Conservation (phyloP, 2,797 vertebrate species). For the Fistularia commersonii region DNA sequence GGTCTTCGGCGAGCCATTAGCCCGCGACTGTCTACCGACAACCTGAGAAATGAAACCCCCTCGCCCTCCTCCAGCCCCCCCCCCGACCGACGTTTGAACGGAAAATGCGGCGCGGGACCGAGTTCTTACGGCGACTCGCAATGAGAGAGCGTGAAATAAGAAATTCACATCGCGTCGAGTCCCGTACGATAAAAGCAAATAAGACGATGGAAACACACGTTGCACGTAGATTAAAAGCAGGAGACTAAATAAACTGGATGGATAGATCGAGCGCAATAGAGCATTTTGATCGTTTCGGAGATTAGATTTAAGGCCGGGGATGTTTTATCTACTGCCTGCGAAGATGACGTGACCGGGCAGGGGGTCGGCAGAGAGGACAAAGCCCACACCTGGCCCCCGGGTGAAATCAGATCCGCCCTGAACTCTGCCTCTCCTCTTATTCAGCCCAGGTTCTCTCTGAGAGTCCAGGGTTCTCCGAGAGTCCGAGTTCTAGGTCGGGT, state of each 20-base stretch:
- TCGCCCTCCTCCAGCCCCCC: slow-evolving; percentile 48
- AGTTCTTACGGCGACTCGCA: too few species aligned
- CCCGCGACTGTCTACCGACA: slow-evolving; percentile 73
- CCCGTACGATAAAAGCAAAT: too few species aligned
- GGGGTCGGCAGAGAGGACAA: slow-evolving; percentile 71
- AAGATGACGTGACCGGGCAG: slow-evolving; percentile 45
- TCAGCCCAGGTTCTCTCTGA: slow-evolving; percentile 54
- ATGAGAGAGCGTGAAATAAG: too few species aligned
- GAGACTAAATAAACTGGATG: too few species aligned
- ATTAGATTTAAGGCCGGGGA: slow-evolving; percentile 40
- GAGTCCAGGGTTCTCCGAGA: slow-evolving; percentile 57
- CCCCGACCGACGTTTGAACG: neutral
- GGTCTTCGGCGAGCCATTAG: slow-evolving; percentile 76
- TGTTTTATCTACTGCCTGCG: slow-evolving; percentile 32
- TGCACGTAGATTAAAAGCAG: too few species aligned
- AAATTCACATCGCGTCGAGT: too few species aligned
- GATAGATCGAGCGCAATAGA: too few species aligned
- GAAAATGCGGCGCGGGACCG: too few species aligned
- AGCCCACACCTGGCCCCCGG: slow-evolving; percentile 71
- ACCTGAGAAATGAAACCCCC: slow-evolving; percentile 78
- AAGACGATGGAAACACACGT: too few species aligned
- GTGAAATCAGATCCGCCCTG: slow-evolving; percentile 77
- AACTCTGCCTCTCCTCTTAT: slow-evolving; percentile 70
- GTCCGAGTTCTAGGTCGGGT: slow-evolving; percentile 57
- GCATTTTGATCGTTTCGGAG: too few species aligned